phyloP scores from a whole-genome alignment of 2,888 invertebrate species.

The Drosophila mercatorum region DNA sequence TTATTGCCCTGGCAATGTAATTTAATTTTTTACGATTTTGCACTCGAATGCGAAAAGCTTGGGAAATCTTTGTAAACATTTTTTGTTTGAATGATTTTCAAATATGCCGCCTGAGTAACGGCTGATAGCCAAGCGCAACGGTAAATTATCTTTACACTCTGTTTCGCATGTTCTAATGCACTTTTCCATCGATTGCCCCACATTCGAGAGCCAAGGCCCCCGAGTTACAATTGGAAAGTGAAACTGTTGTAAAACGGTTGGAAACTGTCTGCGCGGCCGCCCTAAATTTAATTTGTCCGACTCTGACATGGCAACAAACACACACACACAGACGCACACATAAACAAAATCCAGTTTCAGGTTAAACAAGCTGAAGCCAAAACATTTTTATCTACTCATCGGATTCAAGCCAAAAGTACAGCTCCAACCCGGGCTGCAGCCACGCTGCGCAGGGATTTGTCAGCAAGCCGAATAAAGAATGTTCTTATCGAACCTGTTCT shows the following conservation, averaged over 20 bases:
- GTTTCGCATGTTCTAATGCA: constrained; percentile 32
- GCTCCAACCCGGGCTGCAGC: constrained; percentile 64
- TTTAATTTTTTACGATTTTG: constrained; percentile 82
- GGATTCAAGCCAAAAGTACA: constrained; percentile 61
- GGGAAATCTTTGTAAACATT: constrained; percentile 26
- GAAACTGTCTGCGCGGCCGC: constrained; percentile 39
- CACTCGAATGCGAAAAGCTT: constrained; percentile 67
- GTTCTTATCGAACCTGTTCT: constrained; percentile 25
- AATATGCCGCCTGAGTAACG: constrained; percentile 21
- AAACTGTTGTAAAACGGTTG: constrained; percentile 57
- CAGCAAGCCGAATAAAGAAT: constrained; percentile 44
- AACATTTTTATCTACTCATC: constrained; percentile 68
- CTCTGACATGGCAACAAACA: constrained; percentile 30
- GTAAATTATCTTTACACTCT: constrained; percentile 32
- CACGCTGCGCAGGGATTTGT: constrained; percentile 27
- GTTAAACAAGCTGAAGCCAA: constrained; percentile 68
- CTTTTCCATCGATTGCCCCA: constrained; percentile 46
- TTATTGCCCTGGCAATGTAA: constrained; percentile 69
- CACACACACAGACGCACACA: constrained; percentile 1
- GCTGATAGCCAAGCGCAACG: constrained; percentile 9
- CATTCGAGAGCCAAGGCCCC: constrained; percentile 42
- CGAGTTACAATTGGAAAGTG: constrained; percentile 63
- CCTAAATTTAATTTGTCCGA: constrained; percentile 55
- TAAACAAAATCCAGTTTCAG: constrained; percentile 67
- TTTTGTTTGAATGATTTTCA: background rate